phyloP scores from a whole-genome alignment of 2,888 invertebrate genomes.

The Ectemnius lituratus region DNA sequence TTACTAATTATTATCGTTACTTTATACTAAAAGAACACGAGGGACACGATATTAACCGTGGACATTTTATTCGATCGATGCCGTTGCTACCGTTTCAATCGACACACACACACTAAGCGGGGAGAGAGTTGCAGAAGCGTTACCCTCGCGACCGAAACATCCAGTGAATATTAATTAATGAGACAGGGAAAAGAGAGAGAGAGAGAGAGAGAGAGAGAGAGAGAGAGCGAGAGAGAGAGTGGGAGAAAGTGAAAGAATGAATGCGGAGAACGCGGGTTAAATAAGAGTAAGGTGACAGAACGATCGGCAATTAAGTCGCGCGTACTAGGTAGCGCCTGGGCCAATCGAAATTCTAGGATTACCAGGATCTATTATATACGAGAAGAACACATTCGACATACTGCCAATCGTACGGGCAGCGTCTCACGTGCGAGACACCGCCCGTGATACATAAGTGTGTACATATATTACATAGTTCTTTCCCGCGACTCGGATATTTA shows the following conservation, averaged over 20 bases:
- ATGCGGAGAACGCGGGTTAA: conserved; percentile 11
- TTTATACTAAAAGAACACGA: conserved; percentile 26
- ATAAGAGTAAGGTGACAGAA: conserved; percentile 6
- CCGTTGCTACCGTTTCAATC: conserved; percentile 42
- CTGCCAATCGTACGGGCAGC: conserved; percentile 73
- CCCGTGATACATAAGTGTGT: conserved; percentile 45
- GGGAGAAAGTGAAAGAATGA: conserved; percentile 9
- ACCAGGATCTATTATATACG: conserved; percentile 11
- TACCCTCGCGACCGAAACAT: not conserved
- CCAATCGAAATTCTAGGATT: conserved; percentile 26
- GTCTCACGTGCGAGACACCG: conserved; percentile 44
- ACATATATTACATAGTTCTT: conserved; percentile 48
- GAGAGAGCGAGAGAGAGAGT: not conserved
- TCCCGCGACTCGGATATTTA: conserved; percentile 53
- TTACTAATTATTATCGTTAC: conserved; percentile 41
- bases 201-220: not conserved
- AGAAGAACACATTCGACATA: conserved; percentile 67
- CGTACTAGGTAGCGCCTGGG: not conserved
- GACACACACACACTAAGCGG: conserved; percentile 18
- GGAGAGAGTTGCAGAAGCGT: conserved; percentile 11
- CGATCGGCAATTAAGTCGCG: not conserved
- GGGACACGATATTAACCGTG: conserved; percentile 32
- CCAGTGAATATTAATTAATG: too few species aligned
- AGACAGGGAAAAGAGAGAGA: not conserved
- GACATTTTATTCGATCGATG: conserved; percentile 40